Evolutionary conservation across 1,140 invertebrate species (phyloP).

Genomic region (Brachystomella parvula): DNA sequence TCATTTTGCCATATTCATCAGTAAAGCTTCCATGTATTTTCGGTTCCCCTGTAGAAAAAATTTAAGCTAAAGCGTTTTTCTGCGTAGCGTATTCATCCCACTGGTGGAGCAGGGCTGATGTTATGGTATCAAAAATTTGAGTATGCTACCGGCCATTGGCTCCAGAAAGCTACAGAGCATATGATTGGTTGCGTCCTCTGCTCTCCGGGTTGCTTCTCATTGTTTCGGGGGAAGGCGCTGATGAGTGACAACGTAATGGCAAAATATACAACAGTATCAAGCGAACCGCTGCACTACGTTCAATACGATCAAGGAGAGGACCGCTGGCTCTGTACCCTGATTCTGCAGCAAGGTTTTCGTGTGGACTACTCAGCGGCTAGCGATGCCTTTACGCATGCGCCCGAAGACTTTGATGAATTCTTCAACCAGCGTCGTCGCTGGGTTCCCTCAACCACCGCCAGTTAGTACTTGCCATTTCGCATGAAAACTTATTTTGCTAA

Average conservation of each 20-base stretch:
- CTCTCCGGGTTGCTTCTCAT: constrained; percentile 55
- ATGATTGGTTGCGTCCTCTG: constrained; percentile 60
- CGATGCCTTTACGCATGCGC: constrained; percentile 56
- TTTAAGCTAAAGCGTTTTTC: too few species aligned
- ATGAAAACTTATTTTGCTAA: too few species aligned
- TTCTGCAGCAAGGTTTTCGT: constrained; percentile 56
- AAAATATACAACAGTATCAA: constrained; percentile 51
- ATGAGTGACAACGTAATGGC: constrained; percentile 57
- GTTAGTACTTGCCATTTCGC: too few species aligned
- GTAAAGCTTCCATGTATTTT: too few species aligned
- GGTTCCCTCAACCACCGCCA: constrained; percentile 60
- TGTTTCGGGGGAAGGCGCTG: constrained; percentile 52
- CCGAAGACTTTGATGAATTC: constrained; percentile 56
- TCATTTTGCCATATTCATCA: too few species aligned
- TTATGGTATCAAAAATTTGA: constrained; percentile 62
- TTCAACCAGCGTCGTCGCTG: constrained; percentile 56
- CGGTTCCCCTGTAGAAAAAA: not conserved
- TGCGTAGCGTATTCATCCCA: constrained; percentile 35
- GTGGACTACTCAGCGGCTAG: constrained; percentile 60
- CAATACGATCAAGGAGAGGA: constrained; percentile 50
- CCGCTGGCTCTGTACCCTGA: constrained; percentile 57
- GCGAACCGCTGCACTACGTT: constrained; percentile 50
- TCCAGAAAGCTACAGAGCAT: constrained; percentile 60
- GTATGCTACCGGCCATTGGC: constrained; percentile 58
- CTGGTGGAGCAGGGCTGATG: constrained; percentile 44